phyloP scores from a whole-genome alignment of 2,888 invertebrate species.

The Galerucella pusilla region DNA sequence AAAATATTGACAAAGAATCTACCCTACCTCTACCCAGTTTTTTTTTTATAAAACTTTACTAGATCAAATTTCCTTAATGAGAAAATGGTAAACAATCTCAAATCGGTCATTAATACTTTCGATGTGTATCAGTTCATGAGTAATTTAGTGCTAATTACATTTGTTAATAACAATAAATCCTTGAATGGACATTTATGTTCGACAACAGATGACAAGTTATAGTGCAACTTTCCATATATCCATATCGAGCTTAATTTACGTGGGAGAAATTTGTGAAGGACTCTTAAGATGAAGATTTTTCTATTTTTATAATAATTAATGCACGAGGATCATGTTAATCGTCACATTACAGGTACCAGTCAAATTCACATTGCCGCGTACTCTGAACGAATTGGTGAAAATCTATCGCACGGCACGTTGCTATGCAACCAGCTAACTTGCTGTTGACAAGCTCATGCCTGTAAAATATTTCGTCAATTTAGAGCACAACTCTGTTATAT shows the following conservation, averaged over 20 bases:
- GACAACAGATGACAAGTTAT: not conserved
- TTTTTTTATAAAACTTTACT: not conserved
- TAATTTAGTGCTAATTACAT: constrained; percentile 10
- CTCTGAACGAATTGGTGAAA: too few species aligned
- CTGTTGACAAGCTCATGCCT: too few species aligned
- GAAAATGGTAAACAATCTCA: constrained; percentile 5
- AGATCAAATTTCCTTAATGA: not conserved
- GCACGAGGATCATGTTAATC: too few species aligned
- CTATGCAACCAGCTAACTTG: too few species aligned
- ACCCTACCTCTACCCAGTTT: not conserved
- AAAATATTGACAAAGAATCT: too few species aligned
- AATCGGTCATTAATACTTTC: not conserved
- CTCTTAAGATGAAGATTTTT: not conserved
- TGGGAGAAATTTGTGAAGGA: not conserved
- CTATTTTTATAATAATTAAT: not conserved
- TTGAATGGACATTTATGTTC: constrained; percentile 2
- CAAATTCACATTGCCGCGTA: too few species aligned
- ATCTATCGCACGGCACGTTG: too few species aligned
- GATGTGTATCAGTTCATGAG: not conserved
- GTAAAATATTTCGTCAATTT: too few species aligned
- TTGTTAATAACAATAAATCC: constrained; percentile 16
- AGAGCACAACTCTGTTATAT: too few species aligned
- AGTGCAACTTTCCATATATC: not conserved
- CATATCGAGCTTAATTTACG: not conserved
- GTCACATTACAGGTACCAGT: too few species aligned